phyloP scores from a whole-genome alignment of 2,888 invertebrate genomes.

The Steinernema carpocapsae region DNA sequence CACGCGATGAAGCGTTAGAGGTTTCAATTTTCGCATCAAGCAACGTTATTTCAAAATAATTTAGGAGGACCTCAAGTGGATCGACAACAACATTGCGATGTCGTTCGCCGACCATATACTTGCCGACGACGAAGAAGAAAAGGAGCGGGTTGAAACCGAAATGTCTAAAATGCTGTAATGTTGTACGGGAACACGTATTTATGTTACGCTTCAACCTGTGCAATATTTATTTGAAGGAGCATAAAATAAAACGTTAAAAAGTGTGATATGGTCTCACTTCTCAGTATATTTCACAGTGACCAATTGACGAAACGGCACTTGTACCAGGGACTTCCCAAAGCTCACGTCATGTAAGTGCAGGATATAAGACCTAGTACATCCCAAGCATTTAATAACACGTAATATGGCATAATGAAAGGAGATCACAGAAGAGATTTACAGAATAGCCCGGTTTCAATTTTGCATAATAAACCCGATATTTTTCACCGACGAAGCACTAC shows the following conservation, averaged over 20 bases:
- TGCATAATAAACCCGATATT: no score
- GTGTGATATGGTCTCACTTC: no score
- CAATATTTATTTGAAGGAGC: no score
- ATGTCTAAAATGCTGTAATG: conserved; percentile 65
- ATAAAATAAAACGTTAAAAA: no score
- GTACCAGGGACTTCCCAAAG: no score
- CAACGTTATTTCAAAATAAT: conserved; percentile 41
- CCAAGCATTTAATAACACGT: neutral
- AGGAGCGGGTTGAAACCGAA: conserved; percentile 59
- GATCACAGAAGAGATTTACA: neutral
- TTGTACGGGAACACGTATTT: no score
- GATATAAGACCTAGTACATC: no score
- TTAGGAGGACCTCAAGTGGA: conserved; percentile 84
- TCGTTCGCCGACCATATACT: conserved; percentile 75
- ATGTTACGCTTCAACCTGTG: no score
- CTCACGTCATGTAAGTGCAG: no score
- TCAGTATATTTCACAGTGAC: no score
- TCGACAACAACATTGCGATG: conserved; percentile 89
- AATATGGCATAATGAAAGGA: neutral
- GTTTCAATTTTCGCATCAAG: neutral
- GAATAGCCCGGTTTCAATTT: no score
- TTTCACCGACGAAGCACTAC: neutral
- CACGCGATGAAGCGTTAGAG: conserved; percentile 24
- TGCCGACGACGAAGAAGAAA: conserved; percentile 64
- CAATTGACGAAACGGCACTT: no score